These are phyloP conservation scores for Brachionichthys hirsutus DNA, from an alignment of 2,113 vertebrate genomes.

Conservation along the genomic window DNA sequence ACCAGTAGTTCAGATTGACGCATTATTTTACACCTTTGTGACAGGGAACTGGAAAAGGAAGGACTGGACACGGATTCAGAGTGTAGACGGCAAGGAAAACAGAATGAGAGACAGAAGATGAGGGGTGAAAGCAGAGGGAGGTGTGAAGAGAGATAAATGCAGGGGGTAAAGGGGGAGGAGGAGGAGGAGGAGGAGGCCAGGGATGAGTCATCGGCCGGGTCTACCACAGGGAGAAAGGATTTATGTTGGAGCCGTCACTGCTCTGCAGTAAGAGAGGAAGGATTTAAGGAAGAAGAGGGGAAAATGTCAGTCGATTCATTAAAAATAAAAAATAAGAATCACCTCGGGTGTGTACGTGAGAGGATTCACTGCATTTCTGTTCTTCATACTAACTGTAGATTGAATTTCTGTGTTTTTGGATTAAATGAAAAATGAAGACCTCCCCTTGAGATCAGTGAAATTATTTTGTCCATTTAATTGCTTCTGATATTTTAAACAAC, in stretches of 20 bases:
- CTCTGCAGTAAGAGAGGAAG: constrained; percentile 23
- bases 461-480: background rate
- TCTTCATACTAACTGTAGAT: background rate
- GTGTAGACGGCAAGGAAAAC: constrained; percentile 19
- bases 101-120: constrained; percentile 2
- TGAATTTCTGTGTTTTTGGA: too few relatives aligned
- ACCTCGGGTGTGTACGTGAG: background rate
- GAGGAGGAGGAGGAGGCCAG: constrained; percentile 35
- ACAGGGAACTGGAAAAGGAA: too few relatives aligned
- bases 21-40: too few relatives aligned
- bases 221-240: constrained; percentile 58
- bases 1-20: too few relatives aligned
- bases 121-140: constrained; percentile 26
- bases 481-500: background rate
- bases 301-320: background rate
- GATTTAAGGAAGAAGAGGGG: constrained; percentile 3
- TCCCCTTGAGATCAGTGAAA: background rate
- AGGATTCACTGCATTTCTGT: background rate
- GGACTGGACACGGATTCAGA: too few relatives aligned
- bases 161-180: constrained; percentile 15
- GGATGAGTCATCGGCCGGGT: constrained; percentile 77
- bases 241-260: constrained; percentile 59
- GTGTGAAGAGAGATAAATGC: constrained; percentile 37
- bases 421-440: too few relatives aligned
- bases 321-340: background rate